Evolutionary conservation across 2,888 invertebrate species (phyloP).

Genomic region (Nasonovia ribisnigri): DNA sequence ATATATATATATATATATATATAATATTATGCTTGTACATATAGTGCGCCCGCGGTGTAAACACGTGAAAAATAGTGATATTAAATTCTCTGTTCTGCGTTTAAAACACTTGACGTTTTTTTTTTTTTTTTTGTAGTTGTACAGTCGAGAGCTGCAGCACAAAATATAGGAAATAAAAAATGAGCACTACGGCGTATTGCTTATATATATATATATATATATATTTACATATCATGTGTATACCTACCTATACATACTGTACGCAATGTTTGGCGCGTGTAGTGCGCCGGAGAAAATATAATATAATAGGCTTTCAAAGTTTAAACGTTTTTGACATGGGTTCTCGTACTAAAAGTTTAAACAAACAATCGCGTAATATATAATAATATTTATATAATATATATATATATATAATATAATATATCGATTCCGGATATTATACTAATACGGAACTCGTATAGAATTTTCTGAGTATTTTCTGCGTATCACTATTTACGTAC

Average conservation of each 20-base stretch:
- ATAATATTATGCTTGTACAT: too few species aligned
- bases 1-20: not conserved
- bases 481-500: not conserved
- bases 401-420: not conserved
- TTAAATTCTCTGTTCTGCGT: not conserved
- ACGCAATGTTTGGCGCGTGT: not conserved
- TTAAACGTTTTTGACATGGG: constrained; percentile 36
- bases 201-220: not conserved
- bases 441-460: not conserved
- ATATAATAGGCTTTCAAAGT: constrained; percentile 9
- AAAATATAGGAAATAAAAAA: not conserved
- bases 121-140: not conserved
- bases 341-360: constrained; percentile 1
- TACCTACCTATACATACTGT: not conserved
- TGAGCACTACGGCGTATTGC: not conserved
- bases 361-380: not conserved
- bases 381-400: not conserved
- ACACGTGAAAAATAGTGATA: not conserved
- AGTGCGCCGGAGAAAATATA: not conserved
- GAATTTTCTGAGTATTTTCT: not conserved
- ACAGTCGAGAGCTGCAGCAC: not conserved
- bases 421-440: not conserved
- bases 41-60: not conserved
- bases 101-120: not conserved
- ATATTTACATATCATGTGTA: not conserved